Evolutionary conservation across 2,888 invertebrate genomes (phyloP).

Genomic region (Tenthredo distinguenda): DNA sequence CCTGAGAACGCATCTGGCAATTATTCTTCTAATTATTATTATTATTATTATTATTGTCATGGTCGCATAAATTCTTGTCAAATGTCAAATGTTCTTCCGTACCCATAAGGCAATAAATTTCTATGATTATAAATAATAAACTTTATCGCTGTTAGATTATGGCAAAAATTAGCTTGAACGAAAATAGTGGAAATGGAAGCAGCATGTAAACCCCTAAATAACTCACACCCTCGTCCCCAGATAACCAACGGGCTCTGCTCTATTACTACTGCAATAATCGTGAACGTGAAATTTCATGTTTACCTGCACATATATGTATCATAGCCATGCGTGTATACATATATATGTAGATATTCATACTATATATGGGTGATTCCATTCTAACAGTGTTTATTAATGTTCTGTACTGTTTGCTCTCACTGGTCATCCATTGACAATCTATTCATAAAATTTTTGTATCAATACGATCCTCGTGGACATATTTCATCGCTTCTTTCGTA

Average conservation of each 20-base stretch:
- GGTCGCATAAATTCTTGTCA: not conserved
- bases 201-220: not conserved
- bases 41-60: not conserved
- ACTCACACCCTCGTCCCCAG: not conserved
- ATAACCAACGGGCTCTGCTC: not conserved
- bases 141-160: not conserved
- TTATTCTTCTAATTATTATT: not conserved
- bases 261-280: constrained; percentile 72
- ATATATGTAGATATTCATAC: too few relatives aligned
- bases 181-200: not conserved
- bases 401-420: too few relatives aligned
- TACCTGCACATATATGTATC: constrained; percentile 52
- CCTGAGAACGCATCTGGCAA: not conserved
- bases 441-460: too few relatives aligned
- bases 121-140: not conserved
- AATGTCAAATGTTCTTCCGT: not conserved
- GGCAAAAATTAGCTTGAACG: not conserved
- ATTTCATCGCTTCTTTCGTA: too few relatives aligned
- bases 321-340: not conserved
- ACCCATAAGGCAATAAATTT: not conserved
- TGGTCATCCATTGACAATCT: too few relatives aligned
- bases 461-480: too few relatives aligned
- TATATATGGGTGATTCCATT: too few relatives aligned
- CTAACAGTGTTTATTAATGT: too few relatives aligned
- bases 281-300: constrained; percentile 78